These are phyloP conservation scores for Palythoa grandis DNA, from an alignment of 92 coral and sea anemone genomes.

Conservation along the genomic window DNA sequence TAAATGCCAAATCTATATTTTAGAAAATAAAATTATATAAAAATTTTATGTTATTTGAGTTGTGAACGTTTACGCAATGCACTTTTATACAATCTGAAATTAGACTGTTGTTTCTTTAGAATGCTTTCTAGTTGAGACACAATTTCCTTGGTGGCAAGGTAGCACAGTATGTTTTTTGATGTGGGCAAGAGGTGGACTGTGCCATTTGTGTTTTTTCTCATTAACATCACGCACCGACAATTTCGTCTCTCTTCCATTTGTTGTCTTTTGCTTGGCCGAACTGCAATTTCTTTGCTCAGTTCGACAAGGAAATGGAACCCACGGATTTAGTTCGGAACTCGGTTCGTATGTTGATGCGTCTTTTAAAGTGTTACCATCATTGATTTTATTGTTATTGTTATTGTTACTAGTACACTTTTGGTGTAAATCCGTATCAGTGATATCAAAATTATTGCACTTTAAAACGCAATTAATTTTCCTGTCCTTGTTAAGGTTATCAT, in stretches of 20 bases:
- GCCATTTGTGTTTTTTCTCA: background rate
- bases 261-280: background rate
- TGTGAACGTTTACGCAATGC: background rate
- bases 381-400: background rate
- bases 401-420: background rate
- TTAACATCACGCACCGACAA: background rate
- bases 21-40: too few species aligned
- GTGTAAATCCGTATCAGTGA: background rate
- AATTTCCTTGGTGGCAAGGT: background rate
- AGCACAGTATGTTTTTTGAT: background rate
- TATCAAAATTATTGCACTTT: background rate
- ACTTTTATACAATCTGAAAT: background rate
- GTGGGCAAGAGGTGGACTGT: background rate
- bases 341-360: background rate
- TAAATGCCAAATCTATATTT: too few species aligned
- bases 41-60: background rate
- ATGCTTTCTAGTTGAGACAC: background rate
- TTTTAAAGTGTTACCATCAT: background rate
- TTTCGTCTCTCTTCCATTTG: background rate
- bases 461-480: background rate
- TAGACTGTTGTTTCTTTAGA: slow-evolving; percentile 40
- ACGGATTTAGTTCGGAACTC: slow-evolving; percentile 11
- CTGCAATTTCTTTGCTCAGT: background rate
- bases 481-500: background rate
- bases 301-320: slow-evolving; percentile 26